Evolutionary conservation across 2,113 vertebrate species (phyloP), one percentile per base, ranked within the genome.

Genomic region (Esox niger): DNA sequence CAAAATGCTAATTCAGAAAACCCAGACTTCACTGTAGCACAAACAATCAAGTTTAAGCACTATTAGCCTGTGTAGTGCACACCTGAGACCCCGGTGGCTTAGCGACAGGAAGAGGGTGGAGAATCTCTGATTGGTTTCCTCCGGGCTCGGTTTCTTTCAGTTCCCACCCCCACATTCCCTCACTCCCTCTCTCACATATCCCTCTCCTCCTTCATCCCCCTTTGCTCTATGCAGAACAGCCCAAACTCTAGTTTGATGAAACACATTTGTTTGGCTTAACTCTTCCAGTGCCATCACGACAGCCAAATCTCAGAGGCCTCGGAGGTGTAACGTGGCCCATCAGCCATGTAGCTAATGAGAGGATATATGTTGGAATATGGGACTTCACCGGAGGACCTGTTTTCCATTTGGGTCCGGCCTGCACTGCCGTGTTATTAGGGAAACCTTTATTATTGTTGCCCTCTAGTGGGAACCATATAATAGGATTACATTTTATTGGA

Each of bases 401-500:
- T 88, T 88, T 83, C 86, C 86, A 87, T 91, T 89, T 89, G 89
- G 84, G 82, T 85, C 87, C 80, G 85, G 88, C 87, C 86, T 87
- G 73, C 76, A 82, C 59, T 43, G 38, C 47, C 47, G 77, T 83
- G 86, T 91, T 92, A 92, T 92, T 91, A 92, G 86, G 87, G 85
- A 92, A 89, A 91, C 87, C 87, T 90, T 91, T 91, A 91, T 92
- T 92, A 92, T 91, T 91, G 86, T 88, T 85, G 88, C 83, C 91
- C 90, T 91, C 90, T 89, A 90, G 90, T 89, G 89, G 85, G 87
- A 85, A 84, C 79, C 84, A 84, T 89, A 86, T 91, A 92, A 92
- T 90, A 90, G 90, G 90, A 91, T 92, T 92, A 92, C 89, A 91
- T 91, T 91, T 91, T 92, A 92, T 91, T 91, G 87, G 88, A 85